A percentile compares a stretch with the other conserved stretches of the same genome.
phyloP scores from a whole-genome alignment of 2,113 vertebrate genomes.

The Hyperopisus bebe region DNA sequence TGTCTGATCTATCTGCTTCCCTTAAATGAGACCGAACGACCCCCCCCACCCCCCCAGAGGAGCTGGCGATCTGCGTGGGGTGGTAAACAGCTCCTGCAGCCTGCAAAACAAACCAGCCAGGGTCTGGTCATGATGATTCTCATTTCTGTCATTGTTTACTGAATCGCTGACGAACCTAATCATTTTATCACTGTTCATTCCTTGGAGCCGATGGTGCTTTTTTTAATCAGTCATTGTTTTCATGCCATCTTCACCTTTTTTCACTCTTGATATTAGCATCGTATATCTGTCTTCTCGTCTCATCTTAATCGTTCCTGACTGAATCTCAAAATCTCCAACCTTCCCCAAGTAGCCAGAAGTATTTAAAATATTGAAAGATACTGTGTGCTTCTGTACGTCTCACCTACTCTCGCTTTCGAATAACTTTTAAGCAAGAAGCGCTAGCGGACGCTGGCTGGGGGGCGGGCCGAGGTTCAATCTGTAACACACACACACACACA shows the following conservation, averaged over 20 bases:
- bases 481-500: conserved; percentile 57
- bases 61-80: neutral
- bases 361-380: neutral
- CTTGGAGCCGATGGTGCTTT: neutral
- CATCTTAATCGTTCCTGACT: neutral
- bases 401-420: neutral
- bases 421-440: conserved; percentile 17
- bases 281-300: neutral
- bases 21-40: neutral
- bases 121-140: neutral
- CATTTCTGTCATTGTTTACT: neutral
- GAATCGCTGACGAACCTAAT: neutral
- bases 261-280: neutral
- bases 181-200: neutral
- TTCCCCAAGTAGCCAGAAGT: neutral
- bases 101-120: neutral
- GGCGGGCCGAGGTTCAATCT: conserved; percentile 70
- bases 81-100: neutral
- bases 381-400: neutral
- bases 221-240: neutral
- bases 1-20: neutral
- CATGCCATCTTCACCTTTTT: neutral
- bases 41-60: neutral
- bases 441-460: conserved; percentile 31
- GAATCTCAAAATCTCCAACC: neutral